Evolutionary conservation across 2,113 vertebrate genomes (phyloP), one percentile per base, ranked within the genome.

Genomic region (Salvelinus fontinalis): DNA sequence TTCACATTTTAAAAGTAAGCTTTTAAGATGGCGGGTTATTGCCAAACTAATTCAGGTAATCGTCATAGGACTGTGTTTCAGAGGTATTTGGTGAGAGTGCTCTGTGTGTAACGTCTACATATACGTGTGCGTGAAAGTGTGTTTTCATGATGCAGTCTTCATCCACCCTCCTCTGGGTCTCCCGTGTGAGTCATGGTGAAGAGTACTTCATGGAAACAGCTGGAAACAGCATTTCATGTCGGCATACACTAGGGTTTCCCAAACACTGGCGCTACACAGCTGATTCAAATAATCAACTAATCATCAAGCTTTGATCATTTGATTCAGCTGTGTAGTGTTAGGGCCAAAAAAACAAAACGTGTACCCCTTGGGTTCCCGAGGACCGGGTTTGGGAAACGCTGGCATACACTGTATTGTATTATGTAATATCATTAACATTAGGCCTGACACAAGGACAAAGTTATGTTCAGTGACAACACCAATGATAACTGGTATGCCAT

Each of bases 171-270:
- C 39, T 78, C 18, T 65, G 71, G 76, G 29, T 39, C 29, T 57
- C 60, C 34, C 39, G 11, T 0, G 29, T 84, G 82, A 86, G 54
- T 85, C 83, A 81, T 29, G 26, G 1, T n/a, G 49, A 75, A 27
- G 4, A 48, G 3, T 7, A 26, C 75, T 66, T 73, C 67, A 0
- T 71, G 27, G 14, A 44, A 73, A 62, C 79, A 79, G 49, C 20
- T 60, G 13, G 6, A 39, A 39, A 44, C 31, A 51, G 26, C 27
- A 22, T 60, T 60, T 60, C 27, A 54, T 71, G 70, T 24, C 16
- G n/a, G 26, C 57, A n/a, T 3, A 44, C 39, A 44, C 39, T 0
- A 44, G 39, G 9, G 9, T 44, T 44, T 44, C 39, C 39, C 39
- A 44, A 44, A 44, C 39, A 9, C 2, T 12, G 11, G 39, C 9